phyloP scores from a whole-genome alignment of 1,140 invertebrate species.

The Zaprionus ghesquierei region DNA sequence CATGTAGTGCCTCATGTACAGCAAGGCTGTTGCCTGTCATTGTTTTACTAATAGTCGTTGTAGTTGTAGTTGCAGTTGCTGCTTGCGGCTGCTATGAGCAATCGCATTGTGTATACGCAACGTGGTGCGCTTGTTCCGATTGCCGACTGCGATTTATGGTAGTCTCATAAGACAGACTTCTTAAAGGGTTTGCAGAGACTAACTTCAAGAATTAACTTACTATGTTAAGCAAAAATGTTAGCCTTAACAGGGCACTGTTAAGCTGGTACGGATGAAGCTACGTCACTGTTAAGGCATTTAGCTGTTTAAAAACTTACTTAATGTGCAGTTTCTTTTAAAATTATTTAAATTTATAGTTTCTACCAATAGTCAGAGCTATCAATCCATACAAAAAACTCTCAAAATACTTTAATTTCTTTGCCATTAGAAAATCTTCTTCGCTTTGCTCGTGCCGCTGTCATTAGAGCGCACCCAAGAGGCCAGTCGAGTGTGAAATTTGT shows the following conservation, averaged over 20 bases:
- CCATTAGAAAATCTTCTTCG: background rate
- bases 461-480: slow-evolving; percentile 36
- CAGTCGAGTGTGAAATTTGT: slow-evolving; percentile 74
- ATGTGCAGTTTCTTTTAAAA: too few relatives aligned
- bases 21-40: slow-evolving; percentile 74
- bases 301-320: background rate
- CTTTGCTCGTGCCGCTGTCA: slow-evolving; percentile 43
- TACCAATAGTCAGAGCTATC: background rate
- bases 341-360: background rate
- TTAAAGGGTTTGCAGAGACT: background rate
- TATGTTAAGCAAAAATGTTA: too few relatives aligned
- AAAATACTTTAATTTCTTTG: background rate
- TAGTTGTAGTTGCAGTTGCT: slow-evolving; percentile 51
- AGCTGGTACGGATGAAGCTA: background rate
- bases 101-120: slow-evolving; percentile 67
- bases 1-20: slow-evolving; percentile 68
- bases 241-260: background rate
- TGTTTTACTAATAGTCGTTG: slow-evolving; percentile 73
- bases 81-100: slow-evolving; percentile 35
- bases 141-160: background rate
- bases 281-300: background rate
- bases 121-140: slow-evolving; percentile 7
- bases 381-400: background rate
- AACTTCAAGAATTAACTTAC: background rate
- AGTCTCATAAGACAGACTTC: slow-evolving; percentile 4